Evolutionary conservation across 2,113 vertebrate species (phyloP), one percentile per base, ranked within the genome.

Genomic region (Antechinus flavipes): DNA sequence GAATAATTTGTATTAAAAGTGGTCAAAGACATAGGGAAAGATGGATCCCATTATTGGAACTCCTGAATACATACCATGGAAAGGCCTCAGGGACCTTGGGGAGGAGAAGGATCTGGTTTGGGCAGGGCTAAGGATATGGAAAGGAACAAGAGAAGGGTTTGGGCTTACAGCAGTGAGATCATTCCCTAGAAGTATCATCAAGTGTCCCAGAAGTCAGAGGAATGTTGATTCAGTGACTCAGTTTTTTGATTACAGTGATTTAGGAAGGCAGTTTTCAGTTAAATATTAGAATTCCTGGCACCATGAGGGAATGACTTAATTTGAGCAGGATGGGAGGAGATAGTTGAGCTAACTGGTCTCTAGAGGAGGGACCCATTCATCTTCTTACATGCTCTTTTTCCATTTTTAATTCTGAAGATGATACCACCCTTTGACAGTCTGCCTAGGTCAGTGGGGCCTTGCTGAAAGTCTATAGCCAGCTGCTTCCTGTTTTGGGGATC

Each of bases 271-370:
- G 89, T 90, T 90, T 90, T 90, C 42, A 90, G 89, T 90, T 47
- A 90, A 90, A 90, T 90, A 90, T 90, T 90, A 90, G 26, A 49
- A 90, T 90, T 90, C 89, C 89, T 90, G 89, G 89, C 89, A 90
- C 26, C 46, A 46, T 49, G 24, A 26, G 46, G 49, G 89, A 90
- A 90, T 90, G 89, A 90, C 89, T 90, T 90, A 90, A 90, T 90
- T 24, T 90, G 47, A 90, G 46, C 47, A 90, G 42, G 89, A 90
- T 47, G 89, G 89, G 89, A 90, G 89, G 89, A 49, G 89, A 90
- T 49, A 90, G 89, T 26, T 90, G 47, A 90, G 89, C 89, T 90
- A 50, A 50, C 26, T 90, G 46, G 24, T 50, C 89, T 50, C 89
- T 90, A 46, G 42, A 90, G 89, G 89, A 90, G 46, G 46, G 89